Evolutionary conservation across 2,888 invertebrate genomes (phyloP), one percentile per base, ranked within the genome.

Genomic region (Noctua pronuba): DNA sequence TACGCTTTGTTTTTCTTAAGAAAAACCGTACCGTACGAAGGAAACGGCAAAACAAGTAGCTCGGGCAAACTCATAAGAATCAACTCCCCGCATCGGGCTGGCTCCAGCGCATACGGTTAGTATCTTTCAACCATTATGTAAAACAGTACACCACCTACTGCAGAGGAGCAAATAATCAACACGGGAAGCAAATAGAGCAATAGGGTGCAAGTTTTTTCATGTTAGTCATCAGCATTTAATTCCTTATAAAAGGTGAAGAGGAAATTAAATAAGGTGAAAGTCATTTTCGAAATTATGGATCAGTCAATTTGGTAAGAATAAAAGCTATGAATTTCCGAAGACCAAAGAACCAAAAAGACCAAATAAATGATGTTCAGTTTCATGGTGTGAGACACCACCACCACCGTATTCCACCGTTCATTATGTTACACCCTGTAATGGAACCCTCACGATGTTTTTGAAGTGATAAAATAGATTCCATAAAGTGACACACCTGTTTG

Each of bases 71-170:
- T 83, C 81, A 24, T 80, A 83, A 84, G 76, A 84, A 84, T 76
- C 72, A 84, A 65, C 68, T 80, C 16, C 8, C 81, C 46, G 68
- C 60, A 76, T 49, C 71, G 81, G 18, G 31, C 13, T 65, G 76
- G 71, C 55, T 69, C n/a, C 13, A 68, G 69, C 24, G 67, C 85
- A 84, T 65, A 75, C 67, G 44, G 70, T 52, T 35, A 41, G 31
- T 24, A 77, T 85, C 73, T 85, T 81, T 74, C 38, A 64, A 31
- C 75, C 85, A 81, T 81, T 83, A 83, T 82, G 82, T 68, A 77
- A 82, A 83, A 28, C 68, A 80, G 75, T 31, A 10, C 55, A 52
- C 64, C 24, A 71, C 55, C 58, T 73, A 41, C 44, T 64, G 76
- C 58, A 80, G 49, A 58, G 38, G 7, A 65, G 49, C 35, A 77